Conservation (phyloP, 37 sponge, comb jelly and placozoan species). For the Aplysina aerophoba region DNA sequence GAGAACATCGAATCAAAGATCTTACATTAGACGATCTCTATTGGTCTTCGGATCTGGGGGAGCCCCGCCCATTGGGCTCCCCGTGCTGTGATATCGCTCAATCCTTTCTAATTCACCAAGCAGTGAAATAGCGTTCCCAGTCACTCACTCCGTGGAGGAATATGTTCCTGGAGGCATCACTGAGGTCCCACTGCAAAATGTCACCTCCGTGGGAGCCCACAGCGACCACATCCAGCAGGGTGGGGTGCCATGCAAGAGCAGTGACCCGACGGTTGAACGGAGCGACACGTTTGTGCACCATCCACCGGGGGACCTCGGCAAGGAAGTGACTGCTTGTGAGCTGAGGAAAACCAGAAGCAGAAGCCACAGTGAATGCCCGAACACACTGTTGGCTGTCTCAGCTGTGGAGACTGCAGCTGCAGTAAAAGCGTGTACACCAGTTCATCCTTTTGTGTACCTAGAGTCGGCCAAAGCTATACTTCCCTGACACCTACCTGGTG, state of each 20-base stretch:
- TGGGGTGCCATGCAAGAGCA: slow-evolving; percentile 58
- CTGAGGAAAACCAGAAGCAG: background rate
- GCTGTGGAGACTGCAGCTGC: background rate
- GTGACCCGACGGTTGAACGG: slow-evolving; percentile 65
- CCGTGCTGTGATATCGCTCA: no score
- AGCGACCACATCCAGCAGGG: slow-evolving; percentile 44
- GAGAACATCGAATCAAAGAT: no score
- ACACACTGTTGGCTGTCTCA: no score
- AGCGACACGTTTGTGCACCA: slow-evolving; percentile 39
- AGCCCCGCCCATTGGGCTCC: no score
- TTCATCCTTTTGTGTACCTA: no score
- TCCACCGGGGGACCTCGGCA: slow-evolving; percentile 30
- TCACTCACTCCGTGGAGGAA: slow-evolving; percentile 47
- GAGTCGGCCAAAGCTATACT: no score
- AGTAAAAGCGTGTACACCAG: background rate
- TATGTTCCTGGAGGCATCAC: slow-evolving; percentile 19
- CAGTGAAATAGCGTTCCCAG: no score
- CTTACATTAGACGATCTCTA: no score
- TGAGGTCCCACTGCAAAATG: slow-evolving; percentile 55
- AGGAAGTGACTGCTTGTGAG: slow-evolving; percentile 26
- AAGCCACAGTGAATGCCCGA: no score
- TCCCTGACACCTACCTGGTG: no score
- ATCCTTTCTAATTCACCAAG: no score
- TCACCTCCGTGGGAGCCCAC: slow-evolving; percentile 68
- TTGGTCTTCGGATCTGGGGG: no score